Conservation (phyloP, 2,797 vertebrate species). For the Coluber constrictor region DNA sequence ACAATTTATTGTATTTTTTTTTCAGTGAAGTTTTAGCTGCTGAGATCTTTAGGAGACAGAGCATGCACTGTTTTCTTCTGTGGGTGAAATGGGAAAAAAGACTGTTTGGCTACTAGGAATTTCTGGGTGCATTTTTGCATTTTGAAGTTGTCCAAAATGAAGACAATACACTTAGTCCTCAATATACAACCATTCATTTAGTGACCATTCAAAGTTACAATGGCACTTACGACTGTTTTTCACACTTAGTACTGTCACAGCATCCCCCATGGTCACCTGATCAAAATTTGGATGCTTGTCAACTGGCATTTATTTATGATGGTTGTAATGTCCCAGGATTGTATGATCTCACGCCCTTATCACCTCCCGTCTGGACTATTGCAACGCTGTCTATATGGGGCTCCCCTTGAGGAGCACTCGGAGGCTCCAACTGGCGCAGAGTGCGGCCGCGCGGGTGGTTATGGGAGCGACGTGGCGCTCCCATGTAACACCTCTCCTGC, state of each 20-base stretch:
- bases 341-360: too few species aligned
- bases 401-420: too few species aligned
- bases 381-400: too few species aligned
- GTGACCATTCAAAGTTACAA: not conserved
- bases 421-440: too few species aligned
- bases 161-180: not conserved
- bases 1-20: not conserved
- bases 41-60: not conserved
- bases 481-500: too few species aligned
- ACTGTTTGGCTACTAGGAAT: not conserved
- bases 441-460: too few species aligned
- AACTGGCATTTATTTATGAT: not conserved
- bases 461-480: too few species aligned
- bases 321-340: not conserved
- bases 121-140: not conserved
- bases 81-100: not conserved
- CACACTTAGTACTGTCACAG: not conserved
- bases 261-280: not conserved
- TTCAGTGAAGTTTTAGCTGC: not conserved
- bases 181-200: too few species aligned
- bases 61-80: not conserved
- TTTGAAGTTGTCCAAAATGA: not conserved
- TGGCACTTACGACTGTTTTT: not conserved
- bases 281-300: not conserved
- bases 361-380: too few species aligned